Evolutionary conservation across 2,113 vertebrate species (phyloP).

Genomic region (Protobothrops flavoviridis): DNA sequence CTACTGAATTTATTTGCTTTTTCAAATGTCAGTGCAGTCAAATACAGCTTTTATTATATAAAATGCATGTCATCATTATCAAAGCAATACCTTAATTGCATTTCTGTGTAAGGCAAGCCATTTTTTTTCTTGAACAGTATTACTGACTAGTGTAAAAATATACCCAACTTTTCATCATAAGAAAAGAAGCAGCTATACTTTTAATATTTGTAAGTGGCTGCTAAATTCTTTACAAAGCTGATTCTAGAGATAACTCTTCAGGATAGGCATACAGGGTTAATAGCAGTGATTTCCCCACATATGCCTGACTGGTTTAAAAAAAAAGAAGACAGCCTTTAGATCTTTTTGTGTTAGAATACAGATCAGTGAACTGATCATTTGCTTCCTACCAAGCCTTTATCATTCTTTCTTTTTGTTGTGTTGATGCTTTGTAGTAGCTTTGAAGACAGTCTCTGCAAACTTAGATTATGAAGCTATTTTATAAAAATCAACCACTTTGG

Average conservation of each 20-base stretch:
- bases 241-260: not conserved
- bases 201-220: conserved; percentile 13
- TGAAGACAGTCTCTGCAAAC: not conserved
- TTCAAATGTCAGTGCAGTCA: not conserved
- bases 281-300: not conserved
- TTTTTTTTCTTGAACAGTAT: not conserved
- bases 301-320: not conserved
- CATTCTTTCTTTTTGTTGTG: not conserved
- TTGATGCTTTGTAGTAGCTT: not conserved
- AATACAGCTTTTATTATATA: not conserved
- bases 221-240: not conserved
- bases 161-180: not conserved
- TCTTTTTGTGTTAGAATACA: conserved; percentile 4
- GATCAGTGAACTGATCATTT: conserved; percentile 1
- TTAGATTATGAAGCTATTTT: rapidly evolving
- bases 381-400: conserved; percentile 3
- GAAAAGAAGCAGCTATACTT: not conserved
- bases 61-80: not conserved
- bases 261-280: not conserved
- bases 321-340: not conserved
- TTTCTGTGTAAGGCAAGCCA: not conserved
- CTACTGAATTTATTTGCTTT: not conserved
- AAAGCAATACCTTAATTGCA: not conserved
- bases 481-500: not conserved
- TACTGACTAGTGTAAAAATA: not conserved